Conservation (phyloP, 1,140 invertebrate genomes). For the Drosophila auraria region DNA sequence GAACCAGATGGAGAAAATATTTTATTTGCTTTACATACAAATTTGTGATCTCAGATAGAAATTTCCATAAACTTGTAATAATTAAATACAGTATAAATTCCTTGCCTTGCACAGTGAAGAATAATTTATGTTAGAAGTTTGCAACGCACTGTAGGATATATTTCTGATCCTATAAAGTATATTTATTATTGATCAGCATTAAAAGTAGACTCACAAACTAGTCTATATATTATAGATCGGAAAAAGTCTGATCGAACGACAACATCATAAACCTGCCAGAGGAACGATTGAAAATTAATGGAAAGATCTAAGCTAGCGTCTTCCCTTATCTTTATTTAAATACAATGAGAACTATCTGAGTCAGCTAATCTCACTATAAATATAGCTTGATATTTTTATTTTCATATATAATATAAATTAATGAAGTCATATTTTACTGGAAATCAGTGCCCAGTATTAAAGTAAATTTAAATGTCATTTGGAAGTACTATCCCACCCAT, state of each 20-base stretch:
- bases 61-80: background rate
- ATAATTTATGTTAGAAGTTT: too few relatives aligned
- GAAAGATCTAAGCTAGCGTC: too few relatives aligned
- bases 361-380: background rate
- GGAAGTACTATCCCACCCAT: constrained; percentile 32
- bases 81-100: background rate
- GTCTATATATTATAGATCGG: too few relatives aligned
- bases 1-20: constrained; percentile 20
- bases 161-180: background rate
- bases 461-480: constrained; percentile 7
- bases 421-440: background rate
- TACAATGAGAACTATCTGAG: background rate
- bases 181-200: too few relatives aligned
- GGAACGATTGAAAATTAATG: too few relatives aligned
- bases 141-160: background rate
- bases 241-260: too few relatives aligned
- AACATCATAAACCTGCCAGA: too few relatives aligned
- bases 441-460: constrained; percentile 6
- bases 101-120: too few relatives aligned
- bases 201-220: too few relatives aligned
- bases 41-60: background rate
- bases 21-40: constrained; percentile 7
- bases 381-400: background rate
- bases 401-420: background rate
- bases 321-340: too few relatives aligned